Conservation (phyloP, 1,140 invertebrate genomes). For the Tetramorium alpestre region DNA sequence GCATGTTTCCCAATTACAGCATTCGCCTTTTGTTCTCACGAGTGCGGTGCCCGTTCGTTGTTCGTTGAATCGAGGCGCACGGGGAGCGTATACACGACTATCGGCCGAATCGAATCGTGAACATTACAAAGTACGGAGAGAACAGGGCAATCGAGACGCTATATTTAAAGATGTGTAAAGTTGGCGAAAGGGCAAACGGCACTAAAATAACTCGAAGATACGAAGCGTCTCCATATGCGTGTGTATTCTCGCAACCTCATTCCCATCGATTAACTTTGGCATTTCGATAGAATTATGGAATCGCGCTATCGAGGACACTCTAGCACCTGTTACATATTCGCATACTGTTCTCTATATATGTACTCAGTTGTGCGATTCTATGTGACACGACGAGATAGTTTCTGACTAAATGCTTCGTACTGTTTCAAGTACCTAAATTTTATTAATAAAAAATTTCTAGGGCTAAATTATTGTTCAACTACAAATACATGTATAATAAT, state of each 20-base stretch:
- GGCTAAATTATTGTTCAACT: neutral
- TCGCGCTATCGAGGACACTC: slow-evolving; percentile 5
- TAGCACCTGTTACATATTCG: neutral
- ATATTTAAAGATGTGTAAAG: slow-evolving; percentile 38
- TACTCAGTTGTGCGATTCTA: slow-evolving; percentile 24
- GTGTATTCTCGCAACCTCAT: slow-evolving; percentile 45
- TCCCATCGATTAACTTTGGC: slow-evolving; percentile 59
- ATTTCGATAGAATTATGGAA: slow-evolving; percentile 58
- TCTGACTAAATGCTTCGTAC: neutral
- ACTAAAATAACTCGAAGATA: slow-evolving; percentile 39
- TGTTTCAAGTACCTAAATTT: neutral
- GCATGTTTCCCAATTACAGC: slow-evolving; percentile 32
- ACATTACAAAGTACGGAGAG: neutral
- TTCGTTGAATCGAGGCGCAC: neutral
- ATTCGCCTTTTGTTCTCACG: slow-evolving; percentile 47
- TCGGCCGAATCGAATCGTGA: neutral
- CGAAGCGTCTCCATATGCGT: slow-evolving; percentile 5
- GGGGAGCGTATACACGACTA: neutral
- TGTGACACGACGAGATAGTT: neutral
- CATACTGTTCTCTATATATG: neutral
- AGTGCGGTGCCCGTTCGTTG: neutral
- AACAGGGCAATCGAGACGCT: neutral
- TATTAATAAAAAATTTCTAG: neutral
- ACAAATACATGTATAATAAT: too few relatives aligned
- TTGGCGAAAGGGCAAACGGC: slow-evolving; percentile 55